These are phyloP conservation scores for Cossypha niveicapilla DNA, from an alignment of 2,797 vertebrate genomes.

Conservation along the genomic window DNA sequence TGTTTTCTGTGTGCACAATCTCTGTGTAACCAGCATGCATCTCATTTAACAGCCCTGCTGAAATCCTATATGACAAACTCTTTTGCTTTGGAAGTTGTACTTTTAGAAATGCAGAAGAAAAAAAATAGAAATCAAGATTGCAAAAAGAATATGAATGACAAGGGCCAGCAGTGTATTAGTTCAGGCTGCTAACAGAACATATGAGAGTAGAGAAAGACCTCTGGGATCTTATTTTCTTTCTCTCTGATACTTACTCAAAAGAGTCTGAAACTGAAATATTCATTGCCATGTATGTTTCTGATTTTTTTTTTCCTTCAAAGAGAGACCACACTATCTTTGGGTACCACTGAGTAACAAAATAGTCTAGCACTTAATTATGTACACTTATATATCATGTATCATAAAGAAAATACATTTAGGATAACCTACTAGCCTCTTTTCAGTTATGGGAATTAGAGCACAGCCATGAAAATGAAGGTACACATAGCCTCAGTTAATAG, in stretches of 20 bases:
- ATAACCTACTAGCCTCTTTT: neutral
- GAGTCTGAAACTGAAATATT: conserved; percentile 15
- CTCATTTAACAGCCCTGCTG: neutral
- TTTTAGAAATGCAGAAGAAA: neutral
- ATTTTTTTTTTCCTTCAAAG: neutral
- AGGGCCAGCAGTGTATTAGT: neutral
- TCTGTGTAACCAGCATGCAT: neutral
- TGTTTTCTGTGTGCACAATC: neutral
- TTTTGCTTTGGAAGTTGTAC: neutral
- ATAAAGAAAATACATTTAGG: neutral
- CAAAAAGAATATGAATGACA: neutral
- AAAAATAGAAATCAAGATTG: neutral
- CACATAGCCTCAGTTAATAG: neutral
- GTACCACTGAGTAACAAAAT: neutral
- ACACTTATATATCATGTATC: neutral
- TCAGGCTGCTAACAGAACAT: neutral
- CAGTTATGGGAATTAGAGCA: neutral
- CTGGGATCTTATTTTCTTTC: conserved; percentile 11
- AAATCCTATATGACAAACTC: neutral
- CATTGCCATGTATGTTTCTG: neutral
- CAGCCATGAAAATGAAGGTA: neutral
- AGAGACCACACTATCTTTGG: accelerated
- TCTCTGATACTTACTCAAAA: conserved; percentile 18
- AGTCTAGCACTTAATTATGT: neutral
- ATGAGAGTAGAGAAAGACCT: neutral